These are phyloP conservation scores for Scaptomyza pallida DNA, from an alignment of 1,140 invertebrate genomes.

Conservation along the genomic window DNA sequence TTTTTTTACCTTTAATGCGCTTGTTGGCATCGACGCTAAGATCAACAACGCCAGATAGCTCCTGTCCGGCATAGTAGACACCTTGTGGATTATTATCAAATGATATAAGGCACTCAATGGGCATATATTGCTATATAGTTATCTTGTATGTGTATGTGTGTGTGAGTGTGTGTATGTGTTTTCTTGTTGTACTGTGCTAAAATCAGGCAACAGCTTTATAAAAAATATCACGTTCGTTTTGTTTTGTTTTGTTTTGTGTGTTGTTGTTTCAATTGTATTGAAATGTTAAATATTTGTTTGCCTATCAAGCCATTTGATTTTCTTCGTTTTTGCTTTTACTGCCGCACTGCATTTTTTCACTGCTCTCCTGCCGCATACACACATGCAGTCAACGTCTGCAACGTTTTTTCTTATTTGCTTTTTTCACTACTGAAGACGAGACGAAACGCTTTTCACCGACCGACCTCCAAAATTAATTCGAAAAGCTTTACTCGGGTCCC, in stretches of 20 bases:
- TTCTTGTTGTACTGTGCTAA: constrained; percentile 57
- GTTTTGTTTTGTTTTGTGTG: constrained; percentile 32
- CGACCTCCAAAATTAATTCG: constrained; percentile 55
- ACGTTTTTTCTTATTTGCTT: too few relatives aligned
- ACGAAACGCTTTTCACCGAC: constrained; percentile 39
- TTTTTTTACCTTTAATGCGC: constrained; percentile 74
- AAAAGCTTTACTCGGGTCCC: constrained; percentile 2
- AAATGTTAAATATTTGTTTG: constrained; percentile 63
- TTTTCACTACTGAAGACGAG: constrained; percentile 44
- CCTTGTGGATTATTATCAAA: constrained; percentile 85
- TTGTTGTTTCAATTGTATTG: constrained; percentile 41
- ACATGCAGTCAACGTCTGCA: constrained; percentile 56
- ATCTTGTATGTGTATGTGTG: constrained; percentile 36
- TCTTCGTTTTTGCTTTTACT: constrained; percentile 56
- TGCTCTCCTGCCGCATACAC: constrained; percentile 46
- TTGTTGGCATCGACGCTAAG: constrained; percentile 80
- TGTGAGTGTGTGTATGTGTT: constrained; percentile 21
- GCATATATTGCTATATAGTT: constrained; percentile 82
- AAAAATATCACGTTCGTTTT: constrained; percentile 69
- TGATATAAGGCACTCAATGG: constrained; percentile 85
- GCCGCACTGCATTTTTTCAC: constrained; percentile 68
- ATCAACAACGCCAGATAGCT: constrained; percentile 84
- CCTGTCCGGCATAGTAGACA: constrained; percentile 86
- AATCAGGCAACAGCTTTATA: constrained; percentile 65
- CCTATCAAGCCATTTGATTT: constrained; percentile 70